These are phyloP conservation scores for Isichthys henryi DNA, from an alignment of 2,113 vertebrate genomes.

Conservation along the genomic window DNA sequence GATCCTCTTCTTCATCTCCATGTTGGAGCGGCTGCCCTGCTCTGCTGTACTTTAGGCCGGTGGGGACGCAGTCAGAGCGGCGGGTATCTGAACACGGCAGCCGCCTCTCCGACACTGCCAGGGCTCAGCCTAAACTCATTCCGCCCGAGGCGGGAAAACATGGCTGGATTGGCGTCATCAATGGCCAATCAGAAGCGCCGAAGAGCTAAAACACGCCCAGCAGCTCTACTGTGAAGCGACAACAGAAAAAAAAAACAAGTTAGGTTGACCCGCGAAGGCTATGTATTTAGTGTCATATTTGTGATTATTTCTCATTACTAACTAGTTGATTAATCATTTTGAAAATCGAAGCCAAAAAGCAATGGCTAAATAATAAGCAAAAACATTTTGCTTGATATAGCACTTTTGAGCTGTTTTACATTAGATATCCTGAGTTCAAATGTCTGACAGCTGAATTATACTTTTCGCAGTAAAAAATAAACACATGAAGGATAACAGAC, in stretches of 20 bases:
- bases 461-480: neutral
- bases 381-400: neutral
- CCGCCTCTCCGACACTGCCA: conserved; percentile 78
- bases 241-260: neutral
- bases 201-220: neutral
- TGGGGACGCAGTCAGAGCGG: conserved; percentile 56
- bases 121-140: conserved; percentile 88
- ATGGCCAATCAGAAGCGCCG: conserved; percentile 46
- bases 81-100: conserved; percentile 71
- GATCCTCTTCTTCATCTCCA: conserved; percentile 97
- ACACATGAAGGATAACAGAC: neutral
- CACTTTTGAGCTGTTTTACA: neutral
- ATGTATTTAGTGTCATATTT: neutral
- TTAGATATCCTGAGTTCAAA: neutral
- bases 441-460: neutral
- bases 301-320: neutral
- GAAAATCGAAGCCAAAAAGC: neutral
- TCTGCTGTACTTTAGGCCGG: conserved; percentile 43
- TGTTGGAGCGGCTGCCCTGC: conserved; percentile 47
- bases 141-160: conserved; percentile 70
- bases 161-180: conserved; percentile 65
- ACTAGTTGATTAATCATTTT: neutral
- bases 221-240: neutral
- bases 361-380: neutral
- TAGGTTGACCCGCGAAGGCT: neutral